Base-by-base conservation (phyloP, 2,888 invertebrate species). In the Hirtodrosophila cameraria region DNA sequence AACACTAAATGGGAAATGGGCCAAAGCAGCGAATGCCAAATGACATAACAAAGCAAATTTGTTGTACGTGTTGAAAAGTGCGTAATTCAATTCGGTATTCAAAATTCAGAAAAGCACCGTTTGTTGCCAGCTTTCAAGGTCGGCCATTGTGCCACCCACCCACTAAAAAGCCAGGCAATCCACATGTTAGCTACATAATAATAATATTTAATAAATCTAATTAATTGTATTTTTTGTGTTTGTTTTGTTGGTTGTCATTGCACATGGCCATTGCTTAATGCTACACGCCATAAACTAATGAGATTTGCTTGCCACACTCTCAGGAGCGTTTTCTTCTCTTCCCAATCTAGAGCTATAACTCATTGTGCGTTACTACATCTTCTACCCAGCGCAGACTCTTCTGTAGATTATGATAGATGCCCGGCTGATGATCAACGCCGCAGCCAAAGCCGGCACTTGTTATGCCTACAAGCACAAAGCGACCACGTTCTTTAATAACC, bases 361-460 rank as follows among this genome's bases (percentile, higher is more conserved):
- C 75, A 45, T 88, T 88, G 55, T 73, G 86, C 3, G 74, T 54
- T 36, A 94, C 92, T 49, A 94, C 91, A 12, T 92, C 92, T 68
- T 92, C 92, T 55, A 95, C 95, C 95, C 95, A 95, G 63, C 92
- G 91, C 16, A 94, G 92, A 3, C 95, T 95, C 77, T 93, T 92
- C 75, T 94, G 93, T 1, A 96, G 94, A 87, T 95, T 95, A 89
- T 96, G 96, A 90, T 96, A 96, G 78, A 96, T 96, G 23, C 96
- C 96, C 0, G 96, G 96, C 89, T 96, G 96, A 84, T 95, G 94
- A 86, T 96, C 95, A 9, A 96, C 95, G 0, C 96, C 96, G 87
- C 96, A 96, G 39, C 96, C 96, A 88, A 96, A 96, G 4, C 96
- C 96, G 0, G 96, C 96, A 18, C 96, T 96, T 0, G 95, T 96